Percentiles rank a stretch among this genome's conserved stretches.
phyloP scores from a whole-genome alignment of 2,888 invertebrate genomes.

The Clunio marinus region DNA sequence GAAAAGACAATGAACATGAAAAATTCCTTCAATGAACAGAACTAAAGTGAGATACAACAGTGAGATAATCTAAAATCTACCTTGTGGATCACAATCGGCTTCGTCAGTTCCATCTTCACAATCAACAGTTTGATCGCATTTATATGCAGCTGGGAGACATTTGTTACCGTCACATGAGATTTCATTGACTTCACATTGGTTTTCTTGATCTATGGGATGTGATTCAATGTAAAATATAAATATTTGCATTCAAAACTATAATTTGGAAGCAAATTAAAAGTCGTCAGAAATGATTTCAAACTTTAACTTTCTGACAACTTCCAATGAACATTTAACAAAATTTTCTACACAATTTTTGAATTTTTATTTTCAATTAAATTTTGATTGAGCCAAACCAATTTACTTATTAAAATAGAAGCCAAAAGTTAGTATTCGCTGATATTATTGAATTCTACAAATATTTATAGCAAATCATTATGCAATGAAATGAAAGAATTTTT shows the following conservation, averaged over 20 bases:
- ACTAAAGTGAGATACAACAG: background rate
- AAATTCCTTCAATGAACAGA: background rate
- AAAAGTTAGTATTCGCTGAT: background rate
- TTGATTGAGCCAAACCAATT: slow-evolving; percentile 18
- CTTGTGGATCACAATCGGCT: slow-evolving; percentile 48
- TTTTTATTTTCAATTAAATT: background rate
- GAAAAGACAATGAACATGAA: slow-evolving; percentile 8
- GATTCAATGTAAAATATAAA: slow-evolving; percentile 7
- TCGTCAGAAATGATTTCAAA: slow-evolving; percentile 5
- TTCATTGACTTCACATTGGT: slow-evolving; percentile 45
- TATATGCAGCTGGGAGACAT: slow-evolving; percentile 42
- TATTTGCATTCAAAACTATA: background rate
- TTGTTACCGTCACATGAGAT: slow-evolving; percentile 49
- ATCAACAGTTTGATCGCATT: slow-evolving; percentile 57
- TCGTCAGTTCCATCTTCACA: slow-evolving; percentile 63
- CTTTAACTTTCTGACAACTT: background rate
- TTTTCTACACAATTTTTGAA: background rate
- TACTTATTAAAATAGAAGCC: background rate
- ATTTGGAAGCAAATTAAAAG: no score
- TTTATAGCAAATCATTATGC: no score
- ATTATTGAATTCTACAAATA: slow-evolving; percentile 6
- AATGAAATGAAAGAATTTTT: no score
- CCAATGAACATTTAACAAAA: background rate
- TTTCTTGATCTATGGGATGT: background rate
- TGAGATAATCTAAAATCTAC: background rate